Evolutionary conservation across 2,797 vertebrate genomes (phyloP).

Genomic region (Alosa sapidissima): DNA sequence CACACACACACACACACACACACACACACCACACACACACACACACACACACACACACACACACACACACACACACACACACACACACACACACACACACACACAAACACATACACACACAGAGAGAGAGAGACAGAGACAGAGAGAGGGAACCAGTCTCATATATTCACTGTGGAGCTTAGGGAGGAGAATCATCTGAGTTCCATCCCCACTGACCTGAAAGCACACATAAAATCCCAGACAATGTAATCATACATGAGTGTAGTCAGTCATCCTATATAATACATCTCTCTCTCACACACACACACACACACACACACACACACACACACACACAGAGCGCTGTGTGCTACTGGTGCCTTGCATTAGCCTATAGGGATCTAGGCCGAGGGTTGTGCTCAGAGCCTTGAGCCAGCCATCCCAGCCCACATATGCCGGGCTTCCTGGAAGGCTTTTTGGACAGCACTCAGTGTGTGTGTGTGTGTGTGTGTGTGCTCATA

Average conservation of each 20-base stretch:
- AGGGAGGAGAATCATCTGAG: neutral
- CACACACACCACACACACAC: neutral
- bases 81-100: neutral
- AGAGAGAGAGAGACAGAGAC: neutral
- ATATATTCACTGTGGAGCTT: neutral
- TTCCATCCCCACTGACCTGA: neutral
- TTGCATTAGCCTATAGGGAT: no score
- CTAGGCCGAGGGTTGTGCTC: no score
- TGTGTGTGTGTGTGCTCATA: no score
- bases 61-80: neutral
- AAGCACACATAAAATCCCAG: neutral
- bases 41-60: conserved; percentile 13
- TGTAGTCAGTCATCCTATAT: neutral
- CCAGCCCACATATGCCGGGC: no score
- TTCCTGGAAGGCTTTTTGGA: no score
- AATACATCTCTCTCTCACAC: neutral
- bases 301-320: neutral
- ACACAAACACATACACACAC: neutral
- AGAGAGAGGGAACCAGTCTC: neutral
- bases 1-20: conserved; percentile 9
- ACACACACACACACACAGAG: neutral
- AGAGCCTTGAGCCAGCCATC: no score
- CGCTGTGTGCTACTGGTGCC: no score
- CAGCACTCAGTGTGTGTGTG: no score
- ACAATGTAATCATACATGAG: neutral